Conservation (phyloP, 2,113 vertebrate genomes). For the Cyrtonyx montezumae region DNA sequence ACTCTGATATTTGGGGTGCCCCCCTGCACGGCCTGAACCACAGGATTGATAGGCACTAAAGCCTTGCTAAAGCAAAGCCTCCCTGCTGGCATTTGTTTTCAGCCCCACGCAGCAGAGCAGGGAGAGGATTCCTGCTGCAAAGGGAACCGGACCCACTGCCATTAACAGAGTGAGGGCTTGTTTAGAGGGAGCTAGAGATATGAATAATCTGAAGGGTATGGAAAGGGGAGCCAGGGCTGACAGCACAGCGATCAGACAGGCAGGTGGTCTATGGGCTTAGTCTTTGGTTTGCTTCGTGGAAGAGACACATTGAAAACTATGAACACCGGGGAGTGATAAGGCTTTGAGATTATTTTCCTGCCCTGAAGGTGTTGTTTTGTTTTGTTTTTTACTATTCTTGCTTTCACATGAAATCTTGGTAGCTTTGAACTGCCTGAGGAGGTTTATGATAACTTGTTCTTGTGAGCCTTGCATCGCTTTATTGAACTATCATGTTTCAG, state of each 20-base stretch:
- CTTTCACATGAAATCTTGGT: not conserved
- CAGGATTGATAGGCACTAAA: not conserved
- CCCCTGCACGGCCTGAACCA: not conserved
- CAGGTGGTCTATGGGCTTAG: not conserved
- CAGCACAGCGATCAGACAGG: accelerated
- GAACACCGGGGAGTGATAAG: not conserved
- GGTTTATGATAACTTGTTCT: not conserved
- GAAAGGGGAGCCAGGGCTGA: not conserved
- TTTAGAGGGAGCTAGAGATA: not conserved
- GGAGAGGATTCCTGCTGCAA: not conserved
- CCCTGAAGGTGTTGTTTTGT: not conserved
- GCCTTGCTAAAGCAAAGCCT: not conserved
- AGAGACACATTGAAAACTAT: not conserved
- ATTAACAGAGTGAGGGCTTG: not conserved
- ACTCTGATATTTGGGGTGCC: not conserved
- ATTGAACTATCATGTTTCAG: not conserved
- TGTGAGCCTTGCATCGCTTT: not conserved
- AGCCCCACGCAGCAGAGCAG: not conserved
- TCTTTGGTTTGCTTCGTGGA: not conserved
- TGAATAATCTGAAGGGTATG: not conserved
- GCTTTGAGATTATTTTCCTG: not conserved
- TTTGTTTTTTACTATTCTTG: not conserved
- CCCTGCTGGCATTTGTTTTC: accelerated
- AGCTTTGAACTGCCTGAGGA: not conserved
- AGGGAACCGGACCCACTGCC: not conserved